Conservation (phyloP, 1,140 invertebrate genomes). For the Orchestia grillus region DNA sequence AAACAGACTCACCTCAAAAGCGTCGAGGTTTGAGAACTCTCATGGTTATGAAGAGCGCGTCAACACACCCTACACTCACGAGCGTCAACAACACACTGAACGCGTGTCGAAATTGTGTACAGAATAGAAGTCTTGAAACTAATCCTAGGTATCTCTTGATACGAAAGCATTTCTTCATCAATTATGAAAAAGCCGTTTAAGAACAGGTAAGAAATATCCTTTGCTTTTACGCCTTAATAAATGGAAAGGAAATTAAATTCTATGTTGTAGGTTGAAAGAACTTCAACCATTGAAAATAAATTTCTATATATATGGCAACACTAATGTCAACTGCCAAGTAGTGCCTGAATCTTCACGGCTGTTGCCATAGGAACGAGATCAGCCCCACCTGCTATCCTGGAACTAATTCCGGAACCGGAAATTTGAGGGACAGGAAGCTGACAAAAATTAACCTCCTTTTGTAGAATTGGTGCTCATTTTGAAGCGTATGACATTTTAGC, state of each 20-base stretch:
- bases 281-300: not conserved
- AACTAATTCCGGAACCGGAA: conserved; percentile 7
- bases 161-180: not conserved
- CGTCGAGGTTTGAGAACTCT: conserved; percentile 43
- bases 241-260: not conserved
- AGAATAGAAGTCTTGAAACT: not conserved
- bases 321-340: not conserved
- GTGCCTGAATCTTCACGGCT: not conserved
- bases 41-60: conserved; percentile 45
- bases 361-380: conserved; percentile 34
- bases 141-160: not conserved
- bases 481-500: not conserved
- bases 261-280: not conserved
- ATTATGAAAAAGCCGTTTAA: not conserved
- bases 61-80: not conserved
- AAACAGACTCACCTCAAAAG: conserved; percentile 7
- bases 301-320: not conserved
- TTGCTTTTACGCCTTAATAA: not conserved
- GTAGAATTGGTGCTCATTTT: not conserved
- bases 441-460: not conserved
- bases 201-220: not conserved
- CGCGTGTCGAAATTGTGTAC: not conserved
- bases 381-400: conserved; percentile 23
- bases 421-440: not conserved
- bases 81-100: conserved; percentile 42